phyloP scores from a whole-genome alignment of 1,140 invertebrate species.

The Drosophila virilis region DNA sequence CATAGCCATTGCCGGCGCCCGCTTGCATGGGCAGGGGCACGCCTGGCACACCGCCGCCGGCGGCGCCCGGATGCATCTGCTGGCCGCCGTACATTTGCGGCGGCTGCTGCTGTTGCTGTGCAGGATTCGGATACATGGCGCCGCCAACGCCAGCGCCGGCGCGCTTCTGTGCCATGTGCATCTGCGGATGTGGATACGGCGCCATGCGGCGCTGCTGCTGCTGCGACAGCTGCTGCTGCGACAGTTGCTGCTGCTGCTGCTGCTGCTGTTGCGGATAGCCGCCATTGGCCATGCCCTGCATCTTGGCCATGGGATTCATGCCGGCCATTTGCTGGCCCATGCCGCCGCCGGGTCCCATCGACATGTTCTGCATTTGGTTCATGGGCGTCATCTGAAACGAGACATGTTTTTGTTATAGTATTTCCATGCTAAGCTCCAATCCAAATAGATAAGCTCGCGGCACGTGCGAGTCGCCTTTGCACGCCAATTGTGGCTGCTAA shows the following conservation, averaged over 20 bases:
- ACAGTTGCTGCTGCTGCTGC: slow-evolving; percentile 77
- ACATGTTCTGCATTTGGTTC: slow-evolving; percentile 83
- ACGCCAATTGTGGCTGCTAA: slow-evolving; percentile 31
- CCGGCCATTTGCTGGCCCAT: slow-evolving; percentile 65
- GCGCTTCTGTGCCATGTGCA: slow-evolving; percentile 92
- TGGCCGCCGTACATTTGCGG: slow-evolving; percentile 84
- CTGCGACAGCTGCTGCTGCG: slow-evolving; percentile 72
- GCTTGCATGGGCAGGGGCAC: slow-evolving; percentile 81
- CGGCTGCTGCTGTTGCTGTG: slow-evolving; percentile 69
- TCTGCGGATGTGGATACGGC: slow-evolving; percentile 91
- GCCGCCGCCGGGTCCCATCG: slow-evolving; percentile 85
- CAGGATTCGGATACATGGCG: slow-evolving; percentile 74
- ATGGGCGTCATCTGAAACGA: slow-evolving; percentile 78
- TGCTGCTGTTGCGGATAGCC: slow-evolving; percentile 81
- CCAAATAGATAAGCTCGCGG: neutral
- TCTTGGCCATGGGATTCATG: slow-evolving; percentile 85
- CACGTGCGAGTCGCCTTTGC: slow-evolving; percentile 1
- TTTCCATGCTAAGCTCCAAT: neutral
- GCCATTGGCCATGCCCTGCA: slow-evolving; percentile 84
- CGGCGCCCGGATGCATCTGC: slow-evolving; percentile 79
- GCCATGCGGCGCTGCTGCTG: slow-evolving; percentile 88
- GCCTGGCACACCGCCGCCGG: slow-evolving; percentile 85
- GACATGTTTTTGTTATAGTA: neutral
- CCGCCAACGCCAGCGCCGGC: slow-evolving; percentile 58
- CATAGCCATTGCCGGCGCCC: slow-evolving; percentile 69